phyloP scores from a whole-genome alignment of 2,797 vertebrate genomes.

The Falco berigora region DNA sequence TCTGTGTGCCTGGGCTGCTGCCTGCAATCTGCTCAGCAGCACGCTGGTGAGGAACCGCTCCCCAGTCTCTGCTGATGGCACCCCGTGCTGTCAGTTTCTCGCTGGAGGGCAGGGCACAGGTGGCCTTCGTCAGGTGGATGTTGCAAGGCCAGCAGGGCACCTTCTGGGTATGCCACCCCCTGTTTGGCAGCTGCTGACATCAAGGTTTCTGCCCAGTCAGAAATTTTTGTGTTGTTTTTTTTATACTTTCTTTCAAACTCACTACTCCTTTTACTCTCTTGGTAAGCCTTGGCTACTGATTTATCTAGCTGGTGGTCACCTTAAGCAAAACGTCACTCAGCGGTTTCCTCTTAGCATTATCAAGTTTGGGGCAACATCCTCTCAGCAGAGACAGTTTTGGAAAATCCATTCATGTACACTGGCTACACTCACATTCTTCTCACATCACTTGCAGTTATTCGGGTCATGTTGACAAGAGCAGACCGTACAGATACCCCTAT shows the following conservation, averaged over 20 bases:
- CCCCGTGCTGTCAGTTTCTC: accelerated
- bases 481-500: background rate
- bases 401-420: background rate
- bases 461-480: background rate
- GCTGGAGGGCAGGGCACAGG: accelerated
- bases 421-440: background rate
- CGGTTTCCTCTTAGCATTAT: background rate
- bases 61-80: too few species aligned
- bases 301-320: background rate
- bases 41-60: background rate
- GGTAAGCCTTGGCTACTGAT: background rate
- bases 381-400: background rate
- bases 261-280: background rate
- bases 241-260: background rate
- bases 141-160: background rate
- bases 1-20: accelerated
- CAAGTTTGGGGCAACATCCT: background rate
- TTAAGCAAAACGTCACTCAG: background rate
- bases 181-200: background rate
- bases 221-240: background rate
- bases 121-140: accelerated
- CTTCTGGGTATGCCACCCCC: background rate
- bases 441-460: background rate
- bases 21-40: accelerated
- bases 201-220: background rate